These are phyloP conservation scores for Hoplostethus mediterraneus DNA, from an alignment of 2,797 vertebrate species.

Conservation along the genomic window DNA sequence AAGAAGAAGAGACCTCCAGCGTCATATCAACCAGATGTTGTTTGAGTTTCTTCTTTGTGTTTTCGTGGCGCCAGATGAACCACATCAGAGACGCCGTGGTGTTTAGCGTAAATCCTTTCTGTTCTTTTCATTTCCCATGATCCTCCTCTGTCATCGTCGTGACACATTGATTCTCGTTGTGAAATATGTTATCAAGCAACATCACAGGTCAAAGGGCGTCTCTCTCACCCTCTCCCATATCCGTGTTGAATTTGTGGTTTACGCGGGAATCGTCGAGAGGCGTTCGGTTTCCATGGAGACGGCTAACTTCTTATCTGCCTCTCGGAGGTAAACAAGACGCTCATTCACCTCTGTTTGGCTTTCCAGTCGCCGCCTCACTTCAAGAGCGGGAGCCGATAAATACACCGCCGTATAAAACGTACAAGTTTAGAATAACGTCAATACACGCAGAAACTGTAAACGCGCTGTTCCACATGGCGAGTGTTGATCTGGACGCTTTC, in stretches of 20 bases:
- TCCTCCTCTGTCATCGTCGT: no score
- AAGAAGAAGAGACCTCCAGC: no score
- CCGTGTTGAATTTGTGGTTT: constrained; percentile 93
- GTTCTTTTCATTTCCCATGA: no score
- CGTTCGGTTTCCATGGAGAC: constrained; percentile 86
- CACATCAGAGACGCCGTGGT: no score
- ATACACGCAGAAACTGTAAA: constrained; percentile 54
- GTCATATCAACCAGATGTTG: no score
- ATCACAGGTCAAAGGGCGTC: not conserved
- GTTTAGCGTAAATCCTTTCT: no score
- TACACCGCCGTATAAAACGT: constrained; percentile 52
- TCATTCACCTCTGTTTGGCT: constrained; percentile 85
- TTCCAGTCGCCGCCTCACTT: constrained; percentile 59
- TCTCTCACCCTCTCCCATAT: constrained; percentile 67
- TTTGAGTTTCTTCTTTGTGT: no score
- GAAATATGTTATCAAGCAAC: not conserved
- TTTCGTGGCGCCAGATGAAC: no score
- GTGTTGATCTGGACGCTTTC: constrained; percentile 54
- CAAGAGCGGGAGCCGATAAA: constrained; percentile 69
- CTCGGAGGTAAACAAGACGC: constrained; percentile 60
- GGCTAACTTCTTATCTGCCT: constrained; percentile 90
- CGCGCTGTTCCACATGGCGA: constrained; percentile 10
- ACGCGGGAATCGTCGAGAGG: constrained; percentile 80
- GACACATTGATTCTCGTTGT: not conserved
- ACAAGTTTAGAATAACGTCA: constrained; percentile 67